Conservation (phyloP, 2,888 invertebrate genomes). For the Sclerodermus sp. region DNA sequence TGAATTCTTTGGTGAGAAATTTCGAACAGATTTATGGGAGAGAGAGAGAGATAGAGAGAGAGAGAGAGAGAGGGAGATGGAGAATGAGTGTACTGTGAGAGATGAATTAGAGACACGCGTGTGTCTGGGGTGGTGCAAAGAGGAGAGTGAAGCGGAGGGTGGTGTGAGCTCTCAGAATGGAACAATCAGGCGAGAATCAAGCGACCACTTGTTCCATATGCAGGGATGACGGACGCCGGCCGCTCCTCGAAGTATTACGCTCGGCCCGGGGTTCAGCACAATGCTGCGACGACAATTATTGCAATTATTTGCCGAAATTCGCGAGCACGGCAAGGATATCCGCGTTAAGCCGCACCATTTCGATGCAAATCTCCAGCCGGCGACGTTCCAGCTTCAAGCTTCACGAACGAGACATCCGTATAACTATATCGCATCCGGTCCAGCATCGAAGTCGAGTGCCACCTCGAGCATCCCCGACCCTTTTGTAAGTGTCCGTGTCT, state of each 20-base stretch:
- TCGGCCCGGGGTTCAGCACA: conserved; percentile 34
- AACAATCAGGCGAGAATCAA: conserved; percentile 57
- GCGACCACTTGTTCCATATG: conserved; percentile 55
- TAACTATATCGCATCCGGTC: too few relatives aligned
- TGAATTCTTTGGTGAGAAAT: too few relatives aligned
- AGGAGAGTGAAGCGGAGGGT: conserved; percentile 14
- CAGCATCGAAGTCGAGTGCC: conserved; percentile 1
- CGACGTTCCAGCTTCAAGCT: too few relatives aligned
- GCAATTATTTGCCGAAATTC: conserved; percentile 45
- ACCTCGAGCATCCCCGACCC: neutral
- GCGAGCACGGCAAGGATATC: conserved; percentile 19
- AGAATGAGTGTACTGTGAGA: neutral
- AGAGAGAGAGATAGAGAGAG: too few relatives aligned
- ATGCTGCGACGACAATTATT: conserved; percentile 52
- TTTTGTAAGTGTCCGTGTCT: conserved; percentile 2
- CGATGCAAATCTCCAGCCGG: conserved; percentile 40
- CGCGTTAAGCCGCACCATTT: conserved; percentile 34
- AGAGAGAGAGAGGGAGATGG: neutral
- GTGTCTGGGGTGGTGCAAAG: conserved; percentile 23
- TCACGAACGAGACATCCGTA: neutral
- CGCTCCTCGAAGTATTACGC: conserved; percentile 41
- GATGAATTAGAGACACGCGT: conserved; percentile 15
- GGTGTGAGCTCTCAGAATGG: conserved; percentile 51
- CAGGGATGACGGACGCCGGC: conserved; percentile 38
- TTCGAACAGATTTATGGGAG: too few relatives aligned